A percentile compares a stretch with the other conserved stretches of the same genome.
Conservation (phyloP, 2,888 invertebrate genomes). For the Melieria omissa region DNA sequence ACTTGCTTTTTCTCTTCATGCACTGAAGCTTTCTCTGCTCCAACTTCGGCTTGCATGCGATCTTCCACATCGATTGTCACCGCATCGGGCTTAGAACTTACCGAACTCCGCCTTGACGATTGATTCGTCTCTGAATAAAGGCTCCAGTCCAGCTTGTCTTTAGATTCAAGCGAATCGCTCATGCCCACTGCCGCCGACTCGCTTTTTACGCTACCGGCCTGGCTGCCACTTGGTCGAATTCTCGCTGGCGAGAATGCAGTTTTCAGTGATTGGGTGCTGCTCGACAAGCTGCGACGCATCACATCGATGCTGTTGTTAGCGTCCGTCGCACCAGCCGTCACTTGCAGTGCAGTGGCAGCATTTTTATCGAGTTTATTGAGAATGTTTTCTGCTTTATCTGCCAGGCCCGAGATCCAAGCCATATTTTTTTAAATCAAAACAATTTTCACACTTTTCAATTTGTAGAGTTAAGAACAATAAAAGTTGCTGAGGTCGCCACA, state of each 20-base stretch:
- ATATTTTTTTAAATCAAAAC: constrained; percentile 63
- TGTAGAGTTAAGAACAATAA: too few relatives aligned
- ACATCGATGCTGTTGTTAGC: constrained; percentile 12
- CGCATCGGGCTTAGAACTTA: constrained; percentile 44
- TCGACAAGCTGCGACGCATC: constrained; percentile 45
- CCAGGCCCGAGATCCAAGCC: constrained; percentile 81
- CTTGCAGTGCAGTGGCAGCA: constrained; percentile 74
- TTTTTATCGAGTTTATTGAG: constrained; percentile 80
- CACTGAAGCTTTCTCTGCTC: too few relatives aligned
- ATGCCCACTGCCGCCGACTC: constrained; percentile 24
- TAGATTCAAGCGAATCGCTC: constrained; percentile 13
- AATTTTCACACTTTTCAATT: too few relatives aligned
- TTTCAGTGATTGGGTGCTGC: constrained; percentile 55
- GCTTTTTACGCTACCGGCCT: constrained; percentile 47
- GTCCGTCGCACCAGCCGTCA: constrained; percentile 37
- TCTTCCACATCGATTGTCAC: constrained; percentile 43
- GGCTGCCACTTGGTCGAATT: constrained; percentile 27
- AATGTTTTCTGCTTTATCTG: constrained; percentile 79
- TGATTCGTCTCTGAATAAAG: constrained; percentile 20
- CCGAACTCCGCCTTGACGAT: constrained; percentile 49
- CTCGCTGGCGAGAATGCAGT: constrained; percentile 52
- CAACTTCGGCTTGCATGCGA: too few relatives aligned
- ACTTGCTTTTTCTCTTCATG: too few relatives aligned
- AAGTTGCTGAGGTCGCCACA: too few relatives aligned
- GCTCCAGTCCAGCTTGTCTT: constrained; percentile 20